Evolutionary conservation across 2,797 vertebrate species (phyloP).

Genomic region (Oreochromis mossambicus): DNA sequence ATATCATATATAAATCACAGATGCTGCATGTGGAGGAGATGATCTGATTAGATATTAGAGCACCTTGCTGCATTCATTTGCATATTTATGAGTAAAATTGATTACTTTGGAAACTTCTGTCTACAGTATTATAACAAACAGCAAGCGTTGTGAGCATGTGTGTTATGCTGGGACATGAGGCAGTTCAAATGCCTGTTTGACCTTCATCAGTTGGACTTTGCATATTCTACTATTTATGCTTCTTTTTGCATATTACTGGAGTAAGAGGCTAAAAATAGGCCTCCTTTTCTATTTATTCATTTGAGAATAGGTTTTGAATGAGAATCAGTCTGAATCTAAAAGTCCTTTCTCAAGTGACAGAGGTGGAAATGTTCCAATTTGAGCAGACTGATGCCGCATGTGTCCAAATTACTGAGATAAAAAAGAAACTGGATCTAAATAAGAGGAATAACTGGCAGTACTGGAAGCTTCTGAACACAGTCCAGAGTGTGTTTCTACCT

Average conservation of each 20-base stretch:
- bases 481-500: neutral
- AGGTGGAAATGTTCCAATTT: neutral
- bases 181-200: neutral
- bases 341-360: neutral
- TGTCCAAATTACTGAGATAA: neutral
- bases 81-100: neutral
- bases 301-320: neutral
- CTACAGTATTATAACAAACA: neutral
- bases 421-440: neutral
- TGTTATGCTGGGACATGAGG: neutral
- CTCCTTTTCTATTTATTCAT: neutral
- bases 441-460: neutral
- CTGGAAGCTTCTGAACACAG: neutral
- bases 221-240: neutral
- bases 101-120: neutral
- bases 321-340: neutral
- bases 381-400: neutral
- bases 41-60: neutral
- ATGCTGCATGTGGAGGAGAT: neutral
- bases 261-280: neutral
- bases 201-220: neutral
- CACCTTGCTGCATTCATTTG: neutral
- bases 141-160: neutral
- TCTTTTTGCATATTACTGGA: neutral
- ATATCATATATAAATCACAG: neutral